phyloP scores from a whole-genome alignment of 2,797 vertebrate species.

The Girardinus metallicus region DNA sequence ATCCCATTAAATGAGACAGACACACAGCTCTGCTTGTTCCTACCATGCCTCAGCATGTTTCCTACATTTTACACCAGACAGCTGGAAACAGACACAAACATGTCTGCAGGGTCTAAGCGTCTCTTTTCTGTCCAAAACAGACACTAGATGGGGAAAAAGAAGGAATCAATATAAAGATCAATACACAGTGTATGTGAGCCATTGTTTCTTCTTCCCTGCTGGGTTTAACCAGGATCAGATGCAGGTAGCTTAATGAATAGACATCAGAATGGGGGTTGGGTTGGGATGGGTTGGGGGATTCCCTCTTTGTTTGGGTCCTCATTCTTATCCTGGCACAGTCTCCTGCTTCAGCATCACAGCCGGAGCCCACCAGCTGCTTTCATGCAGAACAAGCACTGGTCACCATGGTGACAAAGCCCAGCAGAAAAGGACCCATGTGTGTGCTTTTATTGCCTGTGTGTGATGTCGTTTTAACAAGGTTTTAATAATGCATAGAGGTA shows the following conservation, averaged over 20 bases:
- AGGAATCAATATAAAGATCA: conserved; percentile 55
- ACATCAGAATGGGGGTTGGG: neutral
- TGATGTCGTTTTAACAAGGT: conserved; percentile 54
- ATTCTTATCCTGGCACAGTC: conserved; percentile 17
- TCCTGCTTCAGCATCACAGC: conserved; percentile 32
- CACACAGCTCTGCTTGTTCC: conserved; percentile 26
- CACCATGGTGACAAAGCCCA: conserved; percentile 63
- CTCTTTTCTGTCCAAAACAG: conserved; percentile 11
- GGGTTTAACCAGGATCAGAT: conserved; percentile 11
- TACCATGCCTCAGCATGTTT: conserved; percentile 49
- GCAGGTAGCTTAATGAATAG: conserved; percentile 9
- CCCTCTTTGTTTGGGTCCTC: conserved; percentile 33
- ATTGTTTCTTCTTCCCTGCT: neutral
- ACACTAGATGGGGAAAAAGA: conserved; percentile 16
- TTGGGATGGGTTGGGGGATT: neutral
- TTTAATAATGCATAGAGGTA: conserved; percentile 72
- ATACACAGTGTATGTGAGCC: conserved; percentile 21
- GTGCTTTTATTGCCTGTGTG: conserved; percentile 43
- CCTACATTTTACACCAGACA: neutral
- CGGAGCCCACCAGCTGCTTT: conserved; percentile 57
- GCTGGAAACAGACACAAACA: conserved; percentile 42
- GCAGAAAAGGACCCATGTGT: conserved; percentile 57
- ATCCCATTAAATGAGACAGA: conserved; percentile 58
- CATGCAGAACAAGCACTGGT: conserved; percentile 32
- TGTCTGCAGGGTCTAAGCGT: conserved; percentile 23